These are phyloP conservation scores for Bombus ignitus DNA, from an alignment of 1,140 invertebrate species.

Conservation along the genomic window DNA sequence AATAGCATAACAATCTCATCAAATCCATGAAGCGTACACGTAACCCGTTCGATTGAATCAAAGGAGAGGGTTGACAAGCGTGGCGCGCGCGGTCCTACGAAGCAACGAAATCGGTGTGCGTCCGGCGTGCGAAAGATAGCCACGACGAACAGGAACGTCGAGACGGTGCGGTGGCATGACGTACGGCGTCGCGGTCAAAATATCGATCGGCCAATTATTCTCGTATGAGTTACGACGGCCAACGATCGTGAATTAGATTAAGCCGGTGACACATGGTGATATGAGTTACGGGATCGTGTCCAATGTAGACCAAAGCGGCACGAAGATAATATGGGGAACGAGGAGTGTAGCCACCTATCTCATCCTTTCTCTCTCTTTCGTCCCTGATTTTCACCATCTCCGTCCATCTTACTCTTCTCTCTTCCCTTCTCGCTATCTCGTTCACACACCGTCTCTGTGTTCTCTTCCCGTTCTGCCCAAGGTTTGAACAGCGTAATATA, in stretches of 20 bases:
- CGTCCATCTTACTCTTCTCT: neutral
- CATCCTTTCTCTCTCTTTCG: slow-evolving; percentile 44
- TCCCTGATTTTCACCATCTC: neutral
- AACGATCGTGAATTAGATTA: slow-evolving; percentile 80
- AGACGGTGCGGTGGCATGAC: slow-evolving; percentile 39
- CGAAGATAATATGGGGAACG: slow-evolving; percentile 66
- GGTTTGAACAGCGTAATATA: slow-evolving; percentile 19
- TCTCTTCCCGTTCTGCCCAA: neutral
- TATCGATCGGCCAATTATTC: slow-evolving; percentile 79
- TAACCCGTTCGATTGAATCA: neutral
- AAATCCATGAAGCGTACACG: neutral
- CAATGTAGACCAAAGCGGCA: slow-evolving; percentile 56
- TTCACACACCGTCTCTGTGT: neutral
- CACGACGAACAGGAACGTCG: slow-evolving; percentile 25
- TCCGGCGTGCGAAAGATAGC: slow-evolving; percentile 38
- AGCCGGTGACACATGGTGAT: slow-evolving; percentile 78
- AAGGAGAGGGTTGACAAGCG: neutral
- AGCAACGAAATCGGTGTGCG: neutral
- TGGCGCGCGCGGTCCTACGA: no score
- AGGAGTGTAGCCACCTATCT: slow-evolving; percentile 52
- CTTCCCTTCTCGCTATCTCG: slow-evolving; percentile 10
- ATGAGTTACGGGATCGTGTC: slow-evolving; percentile 75
- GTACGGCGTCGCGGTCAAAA: slow-evolving; percentile 59
- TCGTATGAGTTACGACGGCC: slow-evolving; percentile 76
- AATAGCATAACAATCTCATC: neutral